Conservation (phyloP, 2,113 vertebrate genomes). For the Rhinoderma darwinii region DNA sequence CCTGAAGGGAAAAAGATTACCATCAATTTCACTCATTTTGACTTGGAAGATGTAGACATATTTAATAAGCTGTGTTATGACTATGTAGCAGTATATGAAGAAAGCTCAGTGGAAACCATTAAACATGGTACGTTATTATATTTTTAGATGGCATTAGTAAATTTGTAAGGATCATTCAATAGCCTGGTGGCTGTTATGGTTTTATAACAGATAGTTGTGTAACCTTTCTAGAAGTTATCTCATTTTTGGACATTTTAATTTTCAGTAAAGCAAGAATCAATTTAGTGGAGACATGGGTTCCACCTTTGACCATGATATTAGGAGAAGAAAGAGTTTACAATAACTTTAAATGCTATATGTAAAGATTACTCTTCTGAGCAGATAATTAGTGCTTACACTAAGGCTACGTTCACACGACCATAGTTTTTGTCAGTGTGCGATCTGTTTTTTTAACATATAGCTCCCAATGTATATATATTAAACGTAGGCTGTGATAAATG, state of each 20-base stretch:
- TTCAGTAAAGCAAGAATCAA: not conserved
- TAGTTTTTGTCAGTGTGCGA: no score
- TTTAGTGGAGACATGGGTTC: not conserved
- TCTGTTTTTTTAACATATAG: no score
- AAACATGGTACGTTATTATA: constrained; percentile 31
- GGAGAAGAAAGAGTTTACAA: no score
- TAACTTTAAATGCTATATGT: no score
- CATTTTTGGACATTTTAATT: not conserved
- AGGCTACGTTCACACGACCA: no score
- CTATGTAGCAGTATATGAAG: constrained; percentile 50
- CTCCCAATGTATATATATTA: no score
- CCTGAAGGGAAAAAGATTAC: constrained; percentile 67
- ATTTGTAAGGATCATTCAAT: not conserved
- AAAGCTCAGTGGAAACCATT: not conserved
- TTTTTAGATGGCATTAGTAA: not conserved
- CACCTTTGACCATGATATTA: no score
- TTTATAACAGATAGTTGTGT: not conserved
- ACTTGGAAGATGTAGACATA: constrained; percentile 66
- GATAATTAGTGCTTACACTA: no score
- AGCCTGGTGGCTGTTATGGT: no score
- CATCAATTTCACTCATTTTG: constrained; percentile 75
- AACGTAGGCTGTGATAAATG: no score
- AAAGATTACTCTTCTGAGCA: no score
- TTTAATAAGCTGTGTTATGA: constrained; percentile 26
- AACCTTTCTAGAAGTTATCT: not conserved